Conservation (phyloP, 2,797 vertebrate species). For the Thaleichthys pacificus region DNA sequence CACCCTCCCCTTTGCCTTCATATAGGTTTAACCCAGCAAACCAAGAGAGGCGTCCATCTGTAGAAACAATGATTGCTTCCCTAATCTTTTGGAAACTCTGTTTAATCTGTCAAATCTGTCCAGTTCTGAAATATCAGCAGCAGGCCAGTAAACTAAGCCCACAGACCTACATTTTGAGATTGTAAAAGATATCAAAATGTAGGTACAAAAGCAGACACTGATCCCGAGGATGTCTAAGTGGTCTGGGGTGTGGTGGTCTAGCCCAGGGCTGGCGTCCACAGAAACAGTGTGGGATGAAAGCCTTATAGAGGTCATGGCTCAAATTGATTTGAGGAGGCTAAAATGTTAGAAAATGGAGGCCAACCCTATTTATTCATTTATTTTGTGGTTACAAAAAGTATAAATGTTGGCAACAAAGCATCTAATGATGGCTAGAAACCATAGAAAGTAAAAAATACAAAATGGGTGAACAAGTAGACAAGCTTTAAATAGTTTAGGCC, state of each 20-base stretch:
- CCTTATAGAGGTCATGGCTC: no score
- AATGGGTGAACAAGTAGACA: background rate
- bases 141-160: conserved; percentile 59
- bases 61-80: conserved; percentile 73
- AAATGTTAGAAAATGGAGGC: no score
- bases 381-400: background rate
- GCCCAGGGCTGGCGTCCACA: background rate
- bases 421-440: background rate
- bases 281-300: background rate
- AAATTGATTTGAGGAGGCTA: no score
- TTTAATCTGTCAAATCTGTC: conserved; percentile 72
- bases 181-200: conserved; percentile 48
- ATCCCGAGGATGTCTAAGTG: background rate
- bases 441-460: background rate
- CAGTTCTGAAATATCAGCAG: conserved; percentile 64
- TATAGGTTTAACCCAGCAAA: conserved; percentile 58
- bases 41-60: conserved; percentile 55
- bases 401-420: background rate
- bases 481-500: background rate
- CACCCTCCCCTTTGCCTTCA: conserved; percentile 26
- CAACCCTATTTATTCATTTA: no score
- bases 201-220: conserved; percentile 2
- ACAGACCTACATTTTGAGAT: conserved; percentile 67
- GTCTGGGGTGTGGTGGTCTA: background rate
- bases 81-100: conserved; percentile 70